Base-by-base conservation (phyloP, 2,888 invertebrate species). In the Athalia cordata region DNA sequence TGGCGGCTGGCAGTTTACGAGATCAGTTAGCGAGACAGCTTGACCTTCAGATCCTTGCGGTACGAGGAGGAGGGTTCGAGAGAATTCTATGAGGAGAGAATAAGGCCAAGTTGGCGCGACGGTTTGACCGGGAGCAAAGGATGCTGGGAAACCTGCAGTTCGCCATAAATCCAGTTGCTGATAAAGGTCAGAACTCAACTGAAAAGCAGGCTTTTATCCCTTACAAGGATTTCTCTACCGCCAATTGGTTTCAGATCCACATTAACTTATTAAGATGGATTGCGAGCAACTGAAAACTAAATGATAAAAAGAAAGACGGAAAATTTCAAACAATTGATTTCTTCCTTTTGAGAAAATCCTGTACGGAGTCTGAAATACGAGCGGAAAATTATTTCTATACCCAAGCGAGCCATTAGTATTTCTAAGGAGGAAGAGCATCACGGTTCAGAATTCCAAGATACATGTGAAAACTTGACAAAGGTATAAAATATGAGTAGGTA, bases 161-260 rank as follows among this genome's bases (percentile, higher is more conserved):
- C 29, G 29, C 29, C 29, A 65, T 47, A 65, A 49, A 67, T 67
- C 66, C 15, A n/a, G 66, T 8, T 6, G 6, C 15, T 67, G 50
- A 15, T 67, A 67, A 67, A 67, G 49, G 67, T 29, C 50, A 9
- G 15, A 67, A 50, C 13, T 50, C 29, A 7, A 11, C 9, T 11
- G 55, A 55, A 55, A 11, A 29, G 29, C 29, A 29, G 55, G 5
- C 8, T 8, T 9, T 43, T 13, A 50, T 15, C 50, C 67, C 50
- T 67, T 67, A 15, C 50, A 67, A 47, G 50, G 67, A 50, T 49
- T 55, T 67, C 47, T 15, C 47, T 29, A 45, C 64, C 64, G 64
- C 49, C 15, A 50, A 15, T 67, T 50, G 13, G 67, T 67, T 45
- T 67, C 67, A 13, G 47, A 67, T 49, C 9, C 45, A 15, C 50